Evolutionary conservation across 2,113 vertebrate species (phyloP), one percentile per base, ranked within the genome.

Genomic region (Hippocampus zosterae): DNA sequence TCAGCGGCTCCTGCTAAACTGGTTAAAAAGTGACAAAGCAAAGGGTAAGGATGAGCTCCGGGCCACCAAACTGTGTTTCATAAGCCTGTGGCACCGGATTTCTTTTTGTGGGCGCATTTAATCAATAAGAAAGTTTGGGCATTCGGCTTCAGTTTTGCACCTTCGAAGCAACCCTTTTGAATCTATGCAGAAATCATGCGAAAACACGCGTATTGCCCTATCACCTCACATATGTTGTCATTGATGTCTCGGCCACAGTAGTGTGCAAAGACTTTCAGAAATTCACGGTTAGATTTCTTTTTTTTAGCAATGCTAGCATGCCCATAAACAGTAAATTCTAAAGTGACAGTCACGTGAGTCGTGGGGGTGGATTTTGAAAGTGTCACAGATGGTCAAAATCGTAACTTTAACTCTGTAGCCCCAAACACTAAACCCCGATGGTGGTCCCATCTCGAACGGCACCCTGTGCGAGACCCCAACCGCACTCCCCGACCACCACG

Each of bases 171-270:
- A 56, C 50, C 42, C 61, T 48, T 50, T 55, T 82, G 64, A 81
- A 87, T 85, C 89, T 91, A 88, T 91, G 89, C 89, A 91, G 88
- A 79, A 78, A 82, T 80, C 76, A 77, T 78, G 65, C 76, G 66
- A 73, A 65, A 66, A 76, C 23, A 75, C 68, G 27, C 41, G 74
- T 78, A 71, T 53, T 50, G 59, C 67, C 33, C 66, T 73, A 67
- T 74, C 33, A 18, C 41, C 18, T 23, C 62, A 46, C n/a, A 23
- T 1, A 12, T 23, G 53, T 21, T 10, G n/a, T 56, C 53, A 23
- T 27, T 15, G 21, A 53, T 23, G 52, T 55, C 21, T 23, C 21
- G 21, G n/a, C 52, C 7, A 19, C 48, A 8, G 48, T 52, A 21
- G 0, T 52, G 48, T 21, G 48, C 48, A 55, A 21, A 53, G 21